Evolutionary conservation across 2,113 vertebrate species (phyloP), one percentile per base, ranked within the genome.

Genomic region (Cheilinus undulatus): DNA sequence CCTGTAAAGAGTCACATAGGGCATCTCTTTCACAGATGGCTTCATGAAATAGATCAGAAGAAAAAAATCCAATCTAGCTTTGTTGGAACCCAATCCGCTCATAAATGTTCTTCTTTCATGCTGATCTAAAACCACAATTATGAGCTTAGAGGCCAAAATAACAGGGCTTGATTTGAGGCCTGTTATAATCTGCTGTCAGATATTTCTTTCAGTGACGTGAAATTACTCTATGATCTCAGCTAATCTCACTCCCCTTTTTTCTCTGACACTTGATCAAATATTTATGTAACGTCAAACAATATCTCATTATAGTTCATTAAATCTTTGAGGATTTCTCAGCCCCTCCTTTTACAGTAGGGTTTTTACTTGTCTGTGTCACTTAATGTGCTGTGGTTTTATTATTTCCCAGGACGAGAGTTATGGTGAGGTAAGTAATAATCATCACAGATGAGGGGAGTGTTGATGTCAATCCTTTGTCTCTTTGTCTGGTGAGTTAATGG

Each of bases 71-170:
- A 67, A 69, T 50, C 52, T 46, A 58, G 45, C 73, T 73, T 46
- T 50, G 48, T 58, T 46, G 53, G 65, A 85, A 72, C 54, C 68
- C 76, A 51, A 45, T 72, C 34, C 42, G 36, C 83, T 86, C 75
- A 77, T 69, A 81, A 87, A 85, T 75, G 80, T 62, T 53, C 56
- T 69, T 87, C 79, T 89, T 89, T 89, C 80, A 86, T 85, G 73
- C 81, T 77, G 85, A 88, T 85, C 77, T 89, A 65, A 85, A 89
- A 86, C 85, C 90, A 84, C 86, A 91, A 86, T 88, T 88, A 90
- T 87, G 81, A 88, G 88, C 83, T 88, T 79, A 88, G 77, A 78
- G 78, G 78, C 83, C 79, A 89, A 83, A 89, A 91, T 81, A 72
- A 82, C 79, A 74, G 79, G 70, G 60, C 84, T 79, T 75, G 74